phyloP scores from a whole-genome alignment of 2,113 vertebrate genomes.

The Solenodon paradoxus region DNA sequence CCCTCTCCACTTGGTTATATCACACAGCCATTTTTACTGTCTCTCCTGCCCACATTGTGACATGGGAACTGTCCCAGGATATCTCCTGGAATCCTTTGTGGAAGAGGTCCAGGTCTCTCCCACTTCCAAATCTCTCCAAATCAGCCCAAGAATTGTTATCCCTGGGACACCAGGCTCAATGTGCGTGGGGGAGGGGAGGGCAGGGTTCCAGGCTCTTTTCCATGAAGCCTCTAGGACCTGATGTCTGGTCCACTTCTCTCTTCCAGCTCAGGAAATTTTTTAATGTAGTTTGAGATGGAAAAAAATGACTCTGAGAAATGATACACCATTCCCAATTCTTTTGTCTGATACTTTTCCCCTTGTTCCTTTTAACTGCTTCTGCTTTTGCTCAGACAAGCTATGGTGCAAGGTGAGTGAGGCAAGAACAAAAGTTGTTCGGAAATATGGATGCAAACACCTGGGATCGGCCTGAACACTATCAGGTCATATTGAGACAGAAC shows the following conservation, averaged over 20 bases:
- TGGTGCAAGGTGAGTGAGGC: neutral
- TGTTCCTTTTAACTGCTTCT: neutral
- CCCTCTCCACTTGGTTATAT: neutral
- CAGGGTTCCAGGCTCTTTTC: neutral
- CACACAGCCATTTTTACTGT: neutral
- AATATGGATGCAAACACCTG: neutral
- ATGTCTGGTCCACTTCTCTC: neutral
- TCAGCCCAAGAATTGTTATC: neutral
- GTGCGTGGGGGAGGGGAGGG: neutral
- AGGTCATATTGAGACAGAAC: neutral
- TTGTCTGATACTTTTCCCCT: neutral
- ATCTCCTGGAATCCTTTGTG: accelerated
- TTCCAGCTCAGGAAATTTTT: neutral
- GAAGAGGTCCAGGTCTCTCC: neutral
- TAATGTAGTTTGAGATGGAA: neutral
- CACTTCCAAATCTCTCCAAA: neutral
- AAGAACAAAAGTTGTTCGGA: neutral
- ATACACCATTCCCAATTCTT: neutral
- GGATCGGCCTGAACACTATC: neutral
- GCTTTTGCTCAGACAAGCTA: neutral
- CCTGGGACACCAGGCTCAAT: neutral
- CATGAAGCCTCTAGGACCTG: neutral
- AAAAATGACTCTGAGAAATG: neutral
- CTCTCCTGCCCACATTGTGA: neutral
- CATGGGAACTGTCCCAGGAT: neutral